phyloP scores from a whole-genome alignment of 1,140 invertebrate species.

The Drosophila rufa region DNA sequence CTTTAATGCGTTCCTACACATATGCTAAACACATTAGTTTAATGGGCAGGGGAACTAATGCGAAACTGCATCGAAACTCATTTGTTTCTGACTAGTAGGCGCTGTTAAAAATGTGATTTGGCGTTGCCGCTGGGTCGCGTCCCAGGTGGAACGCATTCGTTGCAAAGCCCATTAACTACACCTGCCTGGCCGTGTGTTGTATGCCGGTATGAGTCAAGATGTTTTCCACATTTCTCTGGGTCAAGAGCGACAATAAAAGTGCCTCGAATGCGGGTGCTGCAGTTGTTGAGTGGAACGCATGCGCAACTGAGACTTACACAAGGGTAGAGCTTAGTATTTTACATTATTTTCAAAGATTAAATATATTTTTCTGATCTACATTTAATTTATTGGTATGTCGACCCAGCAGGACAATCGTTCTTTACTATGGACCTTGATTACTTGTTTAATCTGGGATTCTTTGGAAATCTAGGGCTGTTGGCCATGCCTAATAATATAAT shows the following conservation, averaged over 20 bases:
- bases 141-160: slow-evolving; percentile 40
- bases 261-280: slow-evolving; percentile 42
- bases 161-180: slow-evolving; percentile 14
- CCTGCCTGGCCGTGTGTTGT: neutral
- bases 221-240: slow-evolving; percentile 68
- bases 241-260: slow-evolving; percentile 68
- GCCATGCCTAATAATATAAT: neutral
- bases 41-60: slow-evolving; percentile 3
- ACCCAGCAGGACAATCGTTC: neutral
- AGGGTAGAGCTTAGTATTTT: neutral
- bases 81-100: slow-evolving; percentile 15
- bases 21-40: neutral
- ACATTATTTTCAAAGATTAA: too few relatives aligned
- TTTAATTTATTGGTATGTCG: neutral
- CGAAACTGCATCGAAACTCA: neutral
- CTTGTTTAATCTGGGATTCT: neutral
- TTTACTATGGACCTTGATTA: neutral
- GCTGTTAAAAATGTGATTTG: slow-evolving; percentile 4
- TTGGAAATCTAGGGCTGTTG: neutral
- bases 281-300: slow-evolving; percentile 17
- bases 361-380: too few relatives aligned
- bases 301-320: neutral
- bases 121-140: slow-evolving; percentile 5
- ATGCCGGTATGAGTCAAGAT: slow-evolving; percentile 49
- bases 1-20: neutral